These are phyloP conservation scores for Tenualosa thibaudeaui DNA, from an alignment of 2,797 vertebrate genomes.

Conservation along the genomic window DNA sequence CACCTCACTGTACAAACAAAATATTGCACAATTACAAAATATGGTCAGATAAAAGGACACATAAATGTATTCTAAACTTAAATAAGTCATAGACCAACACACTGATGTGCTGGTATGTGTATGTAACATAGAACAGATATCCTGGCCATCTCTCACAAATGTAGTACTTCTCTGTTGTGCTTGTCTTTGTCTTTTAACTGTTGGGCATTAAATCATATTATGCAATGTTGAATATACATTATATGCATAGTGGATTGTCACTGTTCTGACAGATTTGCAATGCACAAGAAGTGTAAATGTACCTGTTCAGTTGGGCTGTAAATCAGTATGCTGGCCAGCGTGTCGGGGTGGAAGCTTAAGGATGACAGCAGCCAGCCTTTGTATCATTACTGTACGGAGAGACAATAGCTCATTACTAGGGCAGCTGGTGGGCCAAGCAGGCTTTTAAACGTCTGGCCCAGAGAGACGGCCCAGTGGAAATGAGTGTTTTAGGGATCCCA, in stretches of 20 bases:
- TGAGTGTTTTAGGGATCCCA: background rate
- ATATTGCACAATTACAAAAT: too few relatives aligned
- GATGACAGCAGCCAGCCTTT: background rate
- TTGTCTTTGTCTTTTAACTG: background rate
- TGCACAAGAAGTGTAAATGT: background rate
- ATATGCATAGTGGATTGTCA: background rate
- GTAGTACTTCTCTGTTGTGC: background rate
- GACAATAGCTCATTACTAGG: constrained; percentile 2
- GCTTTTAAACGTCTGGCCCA: constrained; percentile 8
- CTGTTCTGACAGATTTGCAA: background rate
- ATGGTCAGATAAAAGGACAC: background rate
- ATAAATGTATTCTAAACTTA: background rate
- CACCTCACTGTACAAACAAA: background rate
- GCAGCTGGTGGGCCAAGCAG: background rate
- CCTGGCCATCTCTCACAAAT: background rate
- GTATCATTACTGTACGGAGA: constrained; percentile 25
- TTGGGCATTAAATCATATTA: background rate
- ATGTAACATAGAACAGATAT: background rate
- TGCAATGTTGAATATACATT: background rate
- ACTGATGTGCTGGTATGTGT: background rate
- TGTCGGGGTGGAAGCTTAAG: constrained; percentile 9
- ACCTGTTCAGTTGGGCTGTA: background rate
- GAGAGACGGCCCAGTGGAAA: background rate
- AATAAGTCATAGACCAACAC: background rate
- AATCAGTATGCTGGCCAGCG: background rate